These are phyloP conservation scores for Paramisgurnus dabryanus DNA, from an alignment of 2,113 vertebrate species.

Conservation along the genomic window DNA sequence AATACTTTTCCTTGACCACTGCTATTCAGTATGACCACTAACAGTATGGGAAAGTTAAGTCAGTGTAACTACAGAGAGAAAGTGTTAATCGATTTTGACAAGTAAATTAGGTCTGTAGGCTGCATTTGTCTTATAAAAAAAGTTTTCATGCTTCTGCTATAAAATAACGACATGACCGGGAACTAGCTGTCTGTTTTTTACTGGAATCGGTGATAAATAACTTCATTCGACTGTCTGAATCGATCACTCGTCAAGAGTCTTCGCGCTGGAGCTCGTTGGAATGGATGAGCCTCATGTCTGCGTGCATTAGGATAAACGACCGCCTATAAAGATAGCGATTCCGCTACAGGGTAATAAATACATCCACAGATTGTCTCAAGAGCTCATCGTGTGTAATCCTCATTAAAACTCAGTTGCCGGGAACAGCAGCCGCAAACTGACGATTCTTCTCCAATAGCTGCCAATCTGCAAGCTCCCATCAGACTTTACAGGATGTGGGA, in stretches of 20 bases:
- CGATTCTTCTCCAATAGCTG: slow-evolving; percentile 53
- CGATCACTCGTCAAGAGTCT: slow-evolving; percentile 66
- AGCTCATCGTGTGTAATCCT: slow-evolving; percentile 63
- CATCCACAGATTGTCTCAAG: slow-evolving; percentile 62
- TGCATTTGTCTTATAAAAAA: not conserved
- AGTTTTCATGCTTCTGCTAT: not conserved
- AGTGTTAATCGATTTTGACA: slow-evolving; percentile 7
- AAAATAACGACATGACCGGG: slow-evolving; percentile 63
- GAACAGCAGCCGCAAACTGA: slow-evolving; percentile 64
- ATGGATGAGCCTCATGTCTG: slow-evolving; percentile 56
- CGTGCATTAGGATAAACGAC: slow-evolving; percentile 61
- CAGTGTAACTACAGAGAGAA: not conserved
- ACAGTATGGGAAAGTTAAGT: not conserved
- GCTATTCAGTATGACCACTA: not conserved
- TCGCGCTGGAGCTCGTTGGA: slow-evolving; percentile 52
- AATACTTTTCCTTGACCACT: not conserved
- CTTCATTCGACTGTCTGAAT: slow-evolving; percentile 61
- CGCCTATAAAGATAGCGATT: slow-evolving; percentile 29
- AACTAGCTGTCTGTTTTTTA: slow-evolving; percentile 68
- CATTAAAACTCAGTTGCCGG: slow-evolving; percentile 49
- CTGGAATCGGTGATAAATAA: slow-evolving; percentile 74
- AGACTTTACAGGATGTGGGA: not conserved
- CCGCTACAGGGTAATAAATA: slow-evolving; percentile 58
- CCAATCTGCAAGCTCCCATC: slow-evolving; percentile 17
- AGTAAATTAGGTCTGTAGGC: not conserved